Base-by-base conservation (phyloP, 1,140 invertebrate species). In the Aphaenogaster rudis region DNA sequence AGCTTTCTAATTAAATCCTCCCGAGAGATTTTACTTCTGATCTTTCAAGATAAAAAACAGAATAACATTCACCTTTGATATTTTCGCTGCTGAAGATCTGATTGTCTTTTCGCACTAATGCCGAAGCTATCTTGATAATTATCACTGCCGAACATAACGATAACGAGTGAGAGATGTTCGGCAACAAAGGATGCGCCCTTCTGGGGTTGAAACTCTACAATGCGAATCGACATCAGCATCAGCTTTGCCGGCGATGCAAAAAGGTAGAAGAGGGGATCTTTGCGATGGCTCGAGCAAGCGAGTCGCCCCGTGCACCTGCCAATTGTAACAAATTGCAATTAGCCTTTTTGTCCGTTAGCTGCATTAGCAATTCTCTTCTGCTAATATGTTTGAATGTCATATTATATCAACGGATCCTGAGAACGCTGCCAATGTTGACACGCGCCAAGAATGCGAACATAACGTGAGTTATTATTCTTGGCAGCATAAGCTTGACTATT, bases 141-240 rank as follows among this genome's bases (percentile, higher is more conserved):
- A 7, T 67, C 6, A 39, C 50, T 8, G 0, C n/a, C 17, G 66
- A 36, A 42, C 13, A 13, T 74, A 39, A 28, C 5, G 57, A 84
- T 48, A 4, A 36, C 63, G 48, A 76, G 7, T 54, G 8, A 61
- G 42, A 36, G 45, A 3, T 50, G 17, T 57, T 84, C 76, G 57
- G 28, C 59, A 54, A 90, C 48, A 90, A 90, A 86, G 42, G 86
- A 86, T 77, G 74, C 76, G 78, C 78, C 86, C 79, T 89, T 91
- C 86, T 86, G 81, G 91, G 87, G 79, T 92, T 90, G 86, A 92
- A 91, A 88, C 90, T 88, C 78, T 33, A 86, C 90, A 90, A 92
- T 92, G 91, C 87, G 92, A 92, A 92, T 91, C 88, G 67, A 72
- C 21, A 71, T 85, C 15, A 54, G 82, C 79, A 87, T 63, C 66